A percentile compares a stretch with the other conserved stretches of the same genome.
phyloP scores from a whole-genome alignment of 2,113 vertebrate genomes.

The Saccopteryx leptura region DNA sequence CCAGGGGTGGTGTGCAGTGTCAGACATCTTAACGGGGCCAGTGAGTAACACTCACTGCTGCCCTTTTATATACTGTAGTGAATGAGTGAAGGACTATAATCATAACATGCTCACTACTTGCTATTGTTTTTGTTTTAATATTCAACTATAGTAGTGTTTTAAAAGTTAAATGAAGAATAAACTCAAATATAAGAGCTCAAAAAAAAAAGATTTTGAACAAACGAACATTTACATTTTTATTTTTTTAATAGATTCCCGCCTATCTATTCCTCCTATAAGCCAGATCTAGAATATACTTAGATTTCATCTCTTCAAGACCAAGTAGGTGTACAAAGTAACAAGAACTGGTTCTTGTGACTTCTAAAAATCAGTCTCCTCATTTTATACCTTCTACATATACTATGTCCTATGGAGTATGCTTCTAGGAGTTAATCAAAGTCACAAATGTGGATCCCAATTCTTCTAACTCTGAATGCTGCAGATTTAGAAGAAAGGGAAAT shows the following conservation, averaged over 20 bases:
- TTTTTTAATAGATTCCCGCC: neutral
- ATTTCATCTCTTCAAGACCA: neutral
- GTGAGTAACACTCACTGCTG: too few relatives aligned
- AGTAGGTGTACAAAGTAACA: neutral
- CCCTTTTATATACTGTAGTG: too few relatives aligned
- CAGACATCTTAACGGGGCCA: too few relatives aligned
- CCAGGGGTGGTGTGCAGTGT: too few relatives aligned
- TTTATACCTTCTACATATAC: neutral
- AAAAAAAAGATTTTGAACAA: too few relatives aligned
- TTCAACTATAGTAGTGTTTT: too few relatives aligned
- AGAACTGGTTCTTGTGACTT: neutral
- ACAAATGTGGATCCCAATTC: neutral
- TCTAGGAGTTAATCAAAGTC: conserved; percentile 22
- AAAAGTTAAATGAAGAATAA: too few relatives aligned
- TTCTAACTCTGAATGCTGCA: neutral
- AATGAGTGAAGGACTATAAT: too few relatives aligned
- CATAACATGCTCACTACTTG: too few relatives aligned
- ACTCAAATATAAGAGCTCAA: too few relatives aligned
- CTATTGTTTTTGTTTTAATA: too few relatives aligned
- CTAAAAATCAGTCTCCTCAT: conserved; percentile 14
- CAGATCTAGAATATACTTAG: conserved; percentile 11
- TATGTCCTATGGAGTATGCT: neutral
- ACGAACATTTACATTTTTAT: too few relatives aligned
- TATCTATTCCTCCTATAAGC: neutral
- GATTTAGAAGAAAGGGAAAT: conserved; percentile 41